Evolutionary conservation across 1,140 invertebrate genomes (phyloP).

Genomic region (Panagrolaimus sp.): DNA sequence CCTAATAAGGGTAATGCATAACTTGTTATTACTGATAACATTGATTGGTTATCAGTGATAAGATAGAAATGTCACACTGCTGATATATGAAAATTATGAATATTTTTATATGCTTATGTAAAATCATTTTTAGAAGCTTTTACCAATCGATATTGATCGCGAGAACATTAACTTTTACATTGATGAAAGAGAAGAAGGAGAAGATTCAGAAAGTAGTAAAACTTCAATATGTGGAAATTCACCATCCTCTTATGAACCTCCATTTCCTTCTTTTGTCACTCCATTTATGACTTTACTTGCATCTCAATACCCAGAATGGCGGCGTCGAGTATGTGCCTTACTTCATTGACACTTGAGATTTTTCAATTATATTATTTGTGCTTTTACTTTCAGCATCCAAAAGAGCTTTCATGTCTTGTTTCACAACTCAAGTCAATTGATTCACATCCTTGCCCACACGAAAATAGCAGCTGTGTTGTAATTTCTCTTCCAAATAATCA

Average conservation of each 20-base stretch:
- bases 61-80: no score
- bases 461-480: slow-evolving; percentile 20
- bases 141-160: neutral
- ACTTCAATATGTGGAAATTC: neutral
- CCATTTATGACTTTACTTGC: slow-evolving; percentile 25
- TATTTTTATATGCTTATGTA: no score
- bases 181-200: slow-evolving; percentile 6
- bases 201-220: neutral
- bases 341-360: neutral
- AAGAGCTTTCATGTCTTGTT: neutral
- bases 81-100: no score
- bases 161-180: slow-evolving; percentile 14
- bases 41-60: no score
- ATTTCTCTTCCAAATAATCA: slow-evolving; percentile 22
- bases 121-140: slow-evolving; percentile 9
- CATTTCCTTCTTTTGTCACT: slow-evolving; percentile 18
- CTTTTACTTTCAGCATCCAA: neutral
- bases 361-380: neutral
- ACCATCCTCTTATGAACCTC: neutral
- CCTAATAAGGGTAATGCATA: no score
- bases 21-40: no score
- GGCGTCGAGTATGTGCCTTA: slow-evolving; percentile 4
- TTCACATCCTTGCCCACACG: slow-evolving; percentile 22
- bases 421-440: neutral
- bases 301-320: slow-evolving; percentile 13